phyloP scores from a whole-genome alignment of 1,140 invertebrate species.

The Pristionchus pacificus region DNA sequence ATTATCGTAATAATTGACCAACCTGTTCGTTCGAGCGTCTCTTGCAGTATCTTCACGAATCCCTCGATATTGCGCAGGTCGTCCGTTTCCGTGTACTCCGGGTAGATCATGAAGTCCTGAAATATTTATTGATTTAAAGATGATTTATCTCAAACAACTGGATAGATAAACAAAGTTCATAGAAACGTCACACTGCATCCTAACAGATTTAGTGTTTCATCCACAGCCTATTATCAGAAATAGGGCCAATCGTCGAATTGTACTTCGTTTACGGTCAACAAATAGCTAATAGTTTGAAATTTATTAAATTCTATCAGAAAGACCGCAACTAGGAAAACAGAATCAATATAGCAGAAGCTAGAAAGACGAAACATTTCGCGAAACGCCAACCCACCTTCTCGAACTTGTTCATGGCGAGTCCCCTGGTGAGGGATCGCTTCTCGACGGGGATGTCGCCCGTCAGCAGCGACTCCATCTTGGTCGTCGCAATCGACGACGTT shows the following conservation, averaged over 20 bases:
- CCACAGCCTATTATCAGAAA: no score
- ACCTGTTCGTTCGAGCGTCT: conserved; percentile 36
- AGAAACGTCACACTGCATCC: no score
- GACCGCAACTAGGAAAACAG: no score
- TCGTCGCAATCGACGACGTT: neutral
- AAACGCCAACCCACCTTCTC: conserved; percentile 51
- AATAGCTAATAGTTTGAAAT: no score
- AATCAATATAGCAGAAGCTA: no score
- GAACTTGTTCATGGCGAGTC: conserved; percentile 49
- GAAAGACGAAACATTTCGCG: no score
- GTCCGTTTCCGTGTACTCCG: conserved; percentile 47
- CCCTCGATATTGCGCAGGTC: conserved; percentile 45
- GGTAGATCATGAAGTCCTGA: conserved; percentile 56
- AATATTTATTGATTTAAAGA: conserved; percentile 19
- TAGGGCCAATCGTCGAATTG: no score
- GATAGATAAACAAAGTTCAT: conserved; percentile 1
- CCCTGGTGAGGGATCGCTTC: conserved; percentile 48
- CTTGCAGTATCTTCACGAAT: conserved; percentile 34
- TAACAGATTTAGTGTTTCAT: no score
- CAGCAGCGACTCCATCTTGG: neutral
- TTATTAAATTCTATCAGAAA: no score
- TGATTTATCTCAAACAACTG: neutral
- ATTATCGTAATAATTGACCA: no score
- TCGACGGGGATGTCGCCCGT: conserved; percentile 38
- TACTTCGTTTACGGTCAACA: no score